Conservation (phyloP, 2,797 vertebrate genomes). For the Scolopax bukidnonensis region DNA sequence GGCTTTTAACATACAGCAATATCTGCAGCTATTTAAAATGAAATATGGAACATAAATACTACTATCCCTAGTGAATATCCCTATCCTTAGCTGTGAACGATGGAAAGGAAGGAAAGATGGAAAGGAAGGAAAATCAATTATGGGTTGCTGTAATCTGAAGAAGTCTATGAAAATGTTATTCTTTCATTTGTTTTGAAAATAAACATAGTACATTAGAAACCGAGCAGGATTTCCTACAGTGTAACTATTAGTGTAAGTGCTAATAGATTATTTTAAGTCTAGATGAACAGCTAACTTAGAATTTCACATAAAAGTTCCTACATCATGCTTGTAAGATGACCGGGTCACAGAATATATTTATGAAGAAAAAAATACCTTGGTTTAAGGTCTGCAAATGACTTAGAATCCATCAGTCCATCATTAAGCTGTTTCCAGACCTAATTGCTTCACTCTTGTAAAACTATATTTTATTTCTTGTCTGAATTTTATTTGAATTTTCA, state of each 20-base stretch:
- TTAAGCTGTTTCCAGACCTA: slow-evolving; percentile 21
- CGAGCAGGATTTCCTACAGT: background rate
- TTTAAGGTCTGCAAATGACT: background rate
- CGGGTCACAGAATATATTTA: background rate
- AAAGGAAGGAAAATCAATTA: background rate
- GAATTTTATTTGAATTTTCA: slow-evolving; percentile 6
- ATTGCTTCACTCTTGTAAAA: slow-evolving; percentile 12
- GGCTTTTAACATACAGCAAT: background rate
- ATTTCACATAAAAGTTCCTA: background rate
- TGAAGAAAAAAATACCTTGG: background rate
- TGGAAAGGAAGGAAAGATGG: background rate
- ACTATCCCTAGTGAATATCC: background rate
- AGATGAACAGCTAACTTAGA: background rate
- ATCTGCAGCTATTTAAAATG: background rate
- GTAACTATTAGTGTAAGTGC: background rate
- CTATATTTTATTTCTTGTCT: background rate
- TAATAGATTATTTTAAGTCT: background rate
- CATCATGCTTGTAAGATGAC: background rate
- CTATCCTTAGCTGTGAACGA: background rate
- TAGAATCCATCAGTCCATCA: background rate
- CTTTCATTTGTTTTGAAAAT: slow-evolving; percentile 49
- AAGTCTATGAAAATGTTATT: slow-evolving; percentile 12
- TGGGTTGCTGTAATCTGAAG: background rate
- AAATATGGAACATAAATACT: background rate
- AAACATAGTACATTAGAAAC: background rate